Evolutionary conservation across 2,113 vertebrate species (phyloP).

Genomic region (Numida meleagris): DNA sequence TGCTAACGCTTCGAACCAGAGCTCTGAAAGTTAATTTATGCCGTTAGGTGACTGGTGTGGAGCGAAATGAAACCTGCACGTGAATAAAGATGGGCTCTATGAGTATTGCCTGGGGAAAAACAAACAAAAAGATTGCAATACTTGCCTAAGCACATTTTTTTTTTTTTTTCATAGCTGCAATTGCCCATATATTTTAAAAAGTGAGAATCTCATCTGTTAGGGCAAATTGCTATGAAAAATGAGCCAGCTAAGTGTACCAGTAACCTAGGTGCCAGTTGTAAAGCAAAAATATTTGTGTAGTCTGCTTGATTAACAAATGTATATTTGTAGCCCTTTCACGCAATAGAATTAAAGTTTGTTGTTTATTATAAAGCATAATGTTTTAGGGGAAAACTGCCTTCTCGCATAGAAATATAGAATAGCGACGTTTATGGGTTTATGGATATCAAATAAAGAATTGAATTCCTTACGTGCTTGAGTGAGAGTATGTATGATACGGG

Average conservation of each 20-base stretch:
- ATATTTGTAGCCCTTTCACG: constrained; percentile 83
- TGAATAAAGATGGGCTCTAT: constrained; percentile 60
- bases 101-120: neutral
- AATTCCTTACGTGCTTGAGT: constrained; percentile 82
- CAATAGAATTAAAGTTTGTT: constrained; percentile 81
- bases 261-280: constrained; percentile 78
- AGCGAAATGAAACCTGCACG: constrained; percentile 19
- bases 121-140: constrained; percentile 44
- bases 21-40: constrained; percentile 24
- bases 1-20: constrained; percentile 37
- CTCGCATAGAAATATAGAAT: constrained; percentile 80
- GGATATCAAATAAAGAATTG: constrained; percentile 85
- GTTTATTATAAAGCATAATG: constrained; percentile 76
- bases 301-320: constrained; percentile 82
- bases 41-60: constrained; percentile 49
- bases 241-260: constrained; percentile 73
- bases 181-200: constrained; percentile 45
- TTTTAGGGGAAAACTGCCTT: constrained; percentile 79
- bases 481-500: constrained; percentile 80
- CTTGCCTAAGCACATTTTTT: neutral
- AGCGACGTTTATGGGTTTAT: constrained; percentile 83
- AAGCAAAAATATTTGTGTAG: constrained; percentile 79
- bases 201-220: constrained; percentile 54
- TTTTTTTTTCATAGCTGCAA: neutral
- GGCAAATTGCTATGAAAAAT: constrained; percentile 61